A percentile compares a stretch with the other conserved stretches of the same genome.
These are phyloP conservation scores for Neosilurus mollespiculum DNA, from an alignment of 2,797 vertebrate genomes.

Conservation along the genomic window DNA sequence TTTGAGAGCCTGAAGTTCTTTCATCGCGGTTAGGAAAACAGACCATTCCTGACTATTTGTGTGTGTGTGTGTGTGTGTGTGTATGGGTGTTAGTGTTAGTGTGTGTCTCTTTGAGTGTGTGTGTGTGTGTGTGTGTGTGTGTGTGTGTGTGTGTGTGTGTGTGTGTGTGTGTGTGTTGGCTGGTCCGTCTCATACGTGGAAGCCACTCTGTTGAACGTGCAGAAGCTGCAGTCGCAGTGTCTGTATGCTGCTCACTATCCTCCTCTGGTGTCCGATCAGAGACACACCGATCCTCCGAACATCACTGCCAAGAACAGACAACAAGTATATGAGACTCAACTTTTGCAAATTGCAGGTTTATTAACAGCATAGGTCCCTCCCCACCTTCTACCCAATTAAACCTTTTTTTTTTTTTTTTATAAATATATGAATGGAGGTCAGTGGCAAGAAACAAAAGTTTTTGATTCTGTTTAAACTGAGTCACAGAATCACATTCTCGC, in stretches of 20 bases:
- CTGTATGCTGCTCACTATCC: constrained; percentile 99
- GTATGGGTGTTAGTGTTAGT: constrained; percentile 54
- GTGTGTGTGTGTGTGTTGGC: constrained; percentile 44
- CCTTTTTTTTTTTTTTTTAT: too few species aligned
- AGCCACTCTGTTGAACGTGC: constrained; percentile 88
- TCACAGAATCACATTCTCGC: too few species aligned
- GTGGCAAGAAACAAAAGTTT: too few species aligned
- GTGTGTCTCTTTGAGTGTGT: constrained; percentile 43
- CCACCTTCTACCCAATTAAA: too few species aligned
- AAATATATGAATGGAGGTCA: too few species aligned
- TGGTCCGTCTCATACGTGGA: constrained; percentile 80
- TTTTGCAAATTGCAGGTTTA: too few species aligned
- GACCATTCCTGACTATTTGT: constrained; percentile 30
- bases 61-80: constrained; percentile 18
- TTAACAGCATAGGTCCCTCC: too few species aligned
- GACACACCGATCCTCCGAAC: constrained; percentile 77
- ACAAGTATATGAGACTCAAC: not conserved
- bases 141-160: not conserved
- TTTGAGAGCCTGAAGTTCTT: constrained; percentile 33
- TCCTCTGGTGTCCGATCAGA: constrained; percentile 88
- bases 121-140: constrained; percentile 11
- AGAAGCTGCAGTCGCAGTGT: constrained; percentile 94
- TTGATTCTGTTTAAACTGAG: too few species aligned
- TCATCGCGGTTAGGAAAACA: constrained; percentile 28
- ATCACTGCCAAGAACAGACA: constrained; percentile 64